Evolutionary conservation across 2,888 invertebrate species (phyloP).

Genomic region (Drosophila sordidapex): DNA sequence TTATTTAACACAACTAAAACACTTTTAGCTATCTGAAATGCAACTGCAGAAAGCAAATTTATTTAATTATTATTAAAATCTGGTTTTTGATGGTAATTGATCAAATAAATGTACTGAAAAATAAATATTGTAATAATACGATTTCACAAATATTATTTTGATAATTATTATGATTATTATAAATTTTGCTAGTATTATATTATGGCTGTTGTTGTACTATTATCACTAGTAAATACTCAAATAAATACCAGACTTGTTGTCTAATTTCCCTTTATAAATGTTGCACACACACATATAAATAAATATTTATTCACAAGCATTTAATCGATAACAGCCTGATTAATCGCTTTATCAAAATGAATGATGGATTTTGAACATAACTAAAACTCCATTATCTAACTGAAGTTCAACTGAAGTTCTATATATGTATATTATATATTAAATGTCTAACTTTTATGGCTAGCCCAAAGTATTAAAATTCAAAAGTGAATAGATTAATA

Average conservation of each 20-base stretch:
- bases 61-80: too few relatives aligned
- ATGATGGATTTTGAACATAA: not conserved
- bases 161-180: not conserved
- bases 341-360: not conserved
- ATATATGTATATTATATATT: not conserved
- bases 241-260: not conserved
- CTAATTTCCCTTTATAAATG: not conserved
- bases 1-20: too few relatives aligned
- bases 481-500: not conserved
- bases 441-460: not conserved
- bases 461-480: not conserved
- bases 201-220: not conserved
- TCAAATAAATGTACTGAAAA: too few relatives aligned
- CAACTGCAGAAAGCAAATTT: too few relatives aligned
- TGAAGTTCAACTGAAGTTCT: too few relatives aligned
- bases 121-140: too few relatives aligned
- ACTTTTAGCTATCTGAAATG: too few relatives aligned
- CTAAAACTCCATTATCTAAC: not conserved
- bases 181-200: not conserved
- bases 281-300: not conserved
- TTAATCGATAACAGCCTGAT: not conserved
- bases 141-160: not conserved
- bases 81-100: too few relatives aligned
- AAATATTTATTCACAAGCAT: not conserved
- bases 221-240: not conserved